Percentiles rank a stretch among this genome's conserved stretches.
Conservation (phyloP, 1,140 invertebrate species). For the Tyrophagus putrescentiae region DNA sequence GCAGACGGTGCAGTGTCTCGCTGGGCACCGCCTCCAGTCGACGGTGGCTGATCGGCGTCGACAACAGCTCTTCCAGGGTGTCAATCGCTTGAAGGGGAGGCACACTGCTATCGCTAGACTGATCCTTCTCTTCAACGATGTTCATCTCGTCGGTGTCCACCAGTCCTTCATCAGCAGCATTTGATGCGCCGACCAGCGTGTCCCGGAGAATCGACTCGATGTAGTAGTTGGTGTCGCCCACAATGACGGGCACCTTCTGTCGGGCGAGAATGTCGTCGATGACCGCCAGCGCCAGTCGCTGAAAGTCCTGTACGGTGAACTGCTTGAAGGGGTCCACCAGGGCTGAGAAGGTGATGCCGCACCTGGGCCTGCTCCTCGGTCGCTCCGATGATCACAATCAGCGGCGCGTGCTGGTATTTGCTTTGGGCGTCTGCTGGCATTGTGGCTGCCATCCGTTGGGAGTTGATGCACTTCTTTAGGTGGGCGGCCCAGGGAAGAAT, state of each 20-base stretch:
- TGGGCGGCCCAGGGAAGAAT: too few species aligned
- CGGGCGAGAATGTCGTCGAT: conserved; percentile 54
- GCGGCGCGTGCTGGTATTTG: too few species aligned
- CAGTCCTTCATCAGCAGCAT: too few species aligned
- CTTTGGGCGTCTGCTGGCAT: too few species aligned
- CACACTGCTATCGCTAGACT: too few species aligned
- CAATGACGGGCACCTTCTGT: conserved; percentile 73
- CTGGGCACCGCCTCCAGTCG: conserved; percentile 25
- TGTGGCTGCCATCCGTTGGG: too few species aligned
- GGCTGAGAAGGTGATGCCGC: conserved; percentile 77
- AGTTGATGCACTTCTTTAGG: too few species aligned
- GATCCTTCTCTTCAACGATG: too few species aligned
- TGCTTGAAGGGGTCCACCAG: conserved; percentile 59
- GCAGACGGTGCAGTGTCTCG: conserved; percentile 46
- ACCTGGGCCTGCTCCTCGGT: conserved; percentile 53
- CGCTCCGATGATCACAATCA: too few species aligned
- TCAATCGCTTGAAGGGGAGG: too few species aligned
- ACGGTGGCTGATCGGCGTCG: conserved; percentile 2
- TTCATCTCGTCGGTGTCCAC: too few species aligned
- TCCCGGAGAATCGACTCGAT: conserved; percentile 89
- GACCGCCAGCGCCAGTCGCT: conserved; percentile 59
- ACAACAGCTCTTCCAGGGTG: conserved; percentile 10
- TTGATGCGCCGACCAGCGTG: conserved; percentile 36
- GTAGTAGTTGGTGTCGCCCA: conserved; percentile 98
- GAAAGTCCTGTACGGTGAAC: conserved; percentile 73